Base-by-base conservation (phyloP, 2,113 vertebrate genomes). In the Trematomus loennbergii region DNA sequence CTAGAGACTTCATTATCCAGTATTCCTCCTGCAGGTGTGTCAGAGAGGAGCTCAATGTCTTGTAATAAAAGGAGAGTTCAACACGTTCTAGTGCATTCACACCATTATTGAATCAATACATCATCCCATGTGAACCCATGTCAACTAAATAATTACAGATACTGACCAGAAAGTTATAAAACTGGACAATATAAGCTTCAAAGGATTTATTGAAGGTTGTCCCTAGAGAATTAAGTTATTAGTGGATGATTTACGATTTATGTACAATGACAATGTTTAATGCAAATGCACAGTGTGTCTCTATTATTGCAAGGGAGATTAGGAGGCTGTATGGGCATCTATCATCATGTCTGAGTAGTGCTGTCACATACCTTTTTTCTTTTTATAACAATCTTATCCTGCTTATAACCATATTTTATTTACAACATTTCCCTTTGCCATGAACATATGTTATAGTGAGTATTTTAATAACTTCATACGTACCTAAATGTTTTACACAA, bases 51-150 rank as follows among this genome's bases (percentile, higher is more conserved):
- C 17, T 36, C 5, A 46, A 10, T 50, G 10, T 65, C 11, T 33
- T 15, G 10, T 22, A 20, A 20, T 17, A 11, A 17, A 62, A 36
- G 5, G 3, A 5, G n/a, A 9, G 40, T 57, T 1, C 18, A 5
- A 36, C 12, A 63, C 12, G 13, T 29, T 72, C 4, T 55, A 40
- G 36, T 50, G n/a, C n/a, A 49, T 62, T 60, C 36, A 15, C 5
- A 60, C 22, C 36, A 36, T 66, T 65, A 65, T 53, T 59, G 46
- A 66, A 82, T 65, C 59, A 12, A 16, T 54, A 20, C 49, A 25
- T n/a, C 3, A 0, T 5, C 55, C 54, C 25, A 40, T 3, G 22
- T 8, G 52, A 55, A 3, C 22, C 1, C 0, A 15, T 33, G 48
- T 52, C 52, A 46, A 55, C 9, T 54, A 62, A 18, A 63, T 61